These are phyloP conservation scores for Neoaliturus tenellus DNA, from an alignment of 2,888 invertebrate species.

Conservation along the genomic window DNA sequence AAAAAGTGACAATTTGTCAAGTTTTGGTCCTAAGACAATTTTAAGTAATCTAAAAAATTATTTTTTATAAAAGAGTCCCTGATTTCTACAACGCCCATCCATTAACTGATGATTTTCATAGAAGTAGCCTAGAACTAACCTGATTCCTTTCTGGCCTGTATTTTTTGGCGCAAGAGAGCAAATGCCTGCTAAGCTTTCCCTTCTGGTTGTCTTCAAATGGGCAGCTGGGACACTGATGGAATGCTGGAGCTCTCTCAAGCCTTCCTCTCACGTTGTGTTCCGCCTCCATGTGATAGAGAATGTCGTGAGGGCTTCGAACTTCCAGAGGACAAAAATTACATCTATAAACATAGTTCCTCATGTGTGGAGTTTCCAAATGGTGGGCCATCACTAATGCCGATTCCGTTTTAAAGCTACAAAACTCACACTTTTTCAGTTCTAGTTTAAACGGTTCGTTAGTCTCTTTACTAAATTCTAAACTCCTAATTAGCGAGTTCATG, in stretches of 20 bases:
- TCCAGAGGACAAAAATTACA: constrained; percentile 91
- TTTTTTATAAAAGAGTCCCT: no score
- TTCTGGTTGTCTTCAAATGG: constrained; percentile 96
- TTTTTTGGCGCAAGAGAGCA: constrained; percentile 91
- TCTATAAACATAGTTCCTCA: constrained; percentile 89
- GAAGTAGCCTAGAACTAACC: no score
- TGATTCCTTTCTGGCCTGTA: constrained; percentile 92
- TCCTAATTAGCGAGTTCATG: constrained; percentile 88
- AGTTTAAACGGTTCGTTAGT: constrained; percentile 88
- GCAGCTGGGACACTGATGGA: constrained; percentile 95
- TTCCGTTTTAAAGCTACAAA: constrained; percentile 93
- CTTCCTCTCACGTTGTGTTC: constrained; percentile 90
- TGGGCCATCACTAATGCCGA: constrained; percentile 89
- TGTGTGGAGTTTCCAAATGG: constrained; percentile 94
- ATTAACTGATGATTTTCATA: no score
- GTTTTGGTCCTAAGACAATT: no score
- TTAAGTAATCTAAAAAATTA: no score
- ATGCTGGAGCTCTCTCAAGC: constrained; percentile 89
- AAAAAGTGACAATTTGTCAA: no score
- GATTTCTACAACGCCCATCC: no score
- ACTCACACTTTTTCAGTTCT: constrained; percentile 88
- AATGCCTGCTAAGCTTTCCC: constrained; percentile 91
- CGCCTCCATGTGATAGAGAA: constrained; percentile 93
- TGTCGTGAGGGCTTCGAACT: constrained; percentile 90
- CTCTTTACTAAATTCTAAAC: constrained; percentile 90